Base-by-base conservation (phyloP, 2,113 vertebrate genomes). In the Pomatorhinus ruficollis region DNA sequence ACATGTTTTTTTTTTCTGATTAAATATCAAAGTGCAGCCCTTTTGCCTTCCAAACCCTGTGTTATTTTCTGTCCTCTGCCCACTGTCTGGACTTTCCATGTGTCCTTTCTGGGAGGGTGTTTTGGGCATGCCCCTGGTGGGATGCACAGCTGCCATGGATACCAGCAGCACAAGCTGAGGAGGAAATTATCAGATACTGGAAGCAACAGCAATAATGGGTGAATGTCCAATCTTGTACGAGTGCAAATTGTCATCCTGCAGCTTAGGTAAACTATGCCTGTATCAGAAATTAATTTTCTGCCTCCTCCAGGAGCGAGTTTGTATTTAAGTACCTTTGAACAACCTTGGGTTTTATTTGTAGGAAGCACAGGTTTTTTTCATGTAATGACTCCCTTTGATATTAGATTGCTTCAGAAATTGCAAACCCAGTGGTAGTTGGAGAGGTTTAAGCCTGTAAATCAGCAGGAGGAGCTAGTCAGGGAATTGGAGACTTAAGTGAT, bases 101-200 rank as follows among this genome's bases (percentile, higher is more conserved):
- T 81, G 76, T 86, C 89, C 72, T 78, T 47, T 61, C 45, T 21
- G 25, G 44, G 70, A 95, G 81, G 68, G 68, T 87, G 79, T 63
- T 92, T 95, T 89, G 33, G 6, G 61, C 86, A 44, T 77, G 50
- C 42, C 79, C 63, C 59, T 2, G 4, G 80, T 12, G 44, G 56
- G 94, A 69, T 88, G 97, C 72, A 24, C 16, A 42, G 97, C 97
- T 98, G 91, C 97, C 95, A 97, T 93, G 97, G 97, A 95, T 97
- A 98, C 96, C 89, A 92, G 72, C 76, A 90, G 47, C 89, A 91
- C 74, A 39, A 96, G 71, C 96, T 91, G 84, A 7, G 10, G 75
- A 59, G 66, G 65, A 81, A 89, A 94, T 47, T 31, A 81, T 89
- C 87, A 87, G 86, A 52, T 25, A n/a, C 72, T 21, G 72, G 70